These are phyloP conservation scores for Gymnothorax javanicus DNA, from an alignment of 2,797 vertebrate species.

Conservation along the genomic window DNA sequence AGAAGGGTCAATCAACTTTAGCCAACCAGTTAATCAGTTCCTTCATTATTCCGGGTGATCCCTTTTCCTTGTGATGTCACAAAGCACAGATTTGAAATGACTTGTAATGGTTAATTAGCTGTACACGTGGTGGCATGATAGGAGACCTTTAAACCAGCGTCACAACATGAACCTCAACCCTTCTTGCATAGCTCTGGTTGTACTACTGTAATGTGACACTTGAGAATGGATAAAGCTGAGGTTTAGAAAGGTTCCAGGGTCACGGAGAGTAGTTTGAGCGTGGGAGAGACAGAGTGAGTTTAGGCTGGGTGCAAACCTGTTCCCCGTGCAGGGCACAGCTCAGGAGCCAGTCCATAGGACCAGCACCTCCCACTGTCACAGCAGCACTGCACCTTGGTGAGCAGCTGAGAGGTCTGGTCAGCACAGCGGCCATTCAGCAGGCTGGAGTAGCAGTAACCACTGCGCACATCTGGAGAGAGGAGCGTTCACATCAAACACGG, in stretches of 20 bases:
- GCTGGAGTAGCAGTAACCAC: slow-evolving; percentile 86
- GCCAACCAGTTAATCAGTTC: no score
- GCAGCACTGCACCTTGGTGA: slow-evolving; percentile 90
- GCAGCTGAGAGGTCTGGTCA: slow-evolving; percentile 82
- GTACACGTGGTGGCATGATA: no score
- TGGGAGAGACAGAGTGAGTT: no score
- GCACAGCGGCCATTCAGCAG: slow-evolving; percentile 85
- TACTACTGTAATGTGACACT: neutral
- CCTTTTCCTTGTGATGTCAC: no score
- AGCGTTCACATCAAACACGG: neutral
- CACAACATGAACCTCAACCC: neutral
- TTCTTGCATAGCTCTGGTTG: neutral
- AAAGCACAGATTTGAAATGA: no score
- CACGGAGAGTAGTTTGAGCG: neutral
- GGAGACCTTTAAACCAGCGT: neutral
- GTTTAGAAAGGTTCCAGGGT: neutral
- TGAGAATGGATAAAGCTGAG: neutral
- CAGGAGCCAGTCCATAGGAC: slow-evolving; percentile 77
- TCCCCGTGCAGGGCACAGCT: slow-evolving; percentile 89
- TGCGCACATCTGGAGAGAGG: slow-evolving; percentile 79
- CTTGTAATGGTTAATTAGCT: no score
- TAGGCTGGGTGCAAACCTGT: slow-evolving; percentile 71
- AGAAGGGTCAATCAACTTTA: no score
- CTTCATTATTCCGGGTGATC: no score
- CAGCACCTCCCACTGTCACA: slow-evolving; percentile 90